These are phyloP conservation scores for Euzetes globulus DNA, from an alignment of 2,888 invertebrate species.

Conservation along the genomic window DNA sequence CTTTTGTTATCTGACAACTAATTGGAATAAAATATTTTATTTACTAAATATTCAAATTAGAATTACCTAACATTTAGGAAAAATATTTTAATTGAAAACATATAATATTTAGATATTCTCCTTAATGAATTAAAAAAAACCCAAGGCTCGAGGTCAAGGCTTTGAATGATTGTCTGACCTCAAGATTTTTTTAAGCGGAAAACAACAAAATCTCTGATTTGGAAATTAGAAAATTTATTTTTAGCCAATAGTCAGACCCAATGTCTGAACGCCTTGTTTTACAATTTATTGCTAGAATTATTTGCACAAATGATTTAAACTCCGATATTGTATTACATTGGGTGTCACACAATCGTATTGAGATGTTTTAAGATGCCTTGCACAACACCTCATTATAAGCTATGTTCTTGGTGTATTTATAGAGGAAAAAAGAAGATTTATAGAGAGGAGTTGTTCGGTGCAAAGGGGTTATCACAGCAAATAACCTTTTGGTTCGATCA, in stretches of 20 bases:
- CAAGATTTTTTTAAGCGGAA: background rate
- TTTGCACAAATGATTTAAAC: background rate
- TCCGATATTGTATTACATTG: background rate
- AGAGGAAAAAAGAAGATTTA: background rate
- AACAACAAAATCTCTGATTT: background rate
- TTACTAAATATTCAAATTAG: background rate
- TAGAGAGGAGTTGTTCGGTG: background rate
- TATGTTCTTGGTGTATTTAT: background rate
- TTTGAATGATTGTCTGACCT: background rate
- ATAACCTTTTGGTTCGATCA: constrained; percentile 8
- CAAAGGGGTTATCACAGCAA: constrained; percentile 17
- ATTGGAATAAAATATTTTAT: constrained; percentile 4
- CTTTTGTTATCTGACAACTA: background rate
- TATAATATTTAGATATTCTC: background rate
- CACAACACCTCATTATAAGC: background rate
- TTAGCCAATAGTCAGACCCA: background rate
- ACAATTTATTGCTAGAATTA: background rate
- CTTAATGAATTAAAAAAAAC: background rate
- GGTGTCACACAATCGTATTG: background rate
- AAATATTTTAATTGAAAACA: too few species aligned
- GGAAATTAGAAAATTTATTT: background rate
- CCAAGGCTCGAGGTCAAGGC: background rate
- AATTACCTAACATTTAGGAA: background rate
- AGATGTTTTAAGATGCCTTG: background rate
- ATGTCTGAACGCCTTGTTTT: background rate